Conservation (phyloP, 2,113 vertebrate species). For the Hemibagrus wyckioides region DNA sequence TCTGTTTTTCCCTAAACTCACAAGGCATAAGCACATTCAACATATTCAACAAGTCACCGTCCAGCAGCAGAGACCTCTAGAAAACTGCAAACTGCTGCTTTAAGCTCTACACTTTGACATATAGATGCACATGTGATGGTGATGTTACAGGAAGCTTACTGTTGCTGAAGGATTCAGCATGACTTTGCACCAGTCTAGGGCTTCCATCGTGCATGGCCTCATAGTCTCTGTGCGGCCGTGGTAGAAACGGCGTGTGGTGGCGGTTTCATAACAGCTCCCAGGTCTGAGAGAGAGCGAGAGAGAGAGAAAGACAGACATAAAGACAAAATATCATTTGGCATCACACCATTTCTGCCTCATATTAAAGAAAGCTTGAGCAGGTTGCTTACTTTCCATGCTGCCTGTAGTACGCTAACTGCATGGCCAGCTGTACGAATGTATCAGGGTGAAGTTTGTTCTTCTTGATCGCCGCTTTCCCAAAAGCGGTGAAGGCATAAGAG, state of each 20-base stretch:
- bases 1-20: not conserved
- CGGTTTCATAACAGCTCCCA: slow-evolving; percentile 93
- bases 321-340: not conserved
- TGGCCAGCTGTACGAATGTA: slow-evolving; percentile 89
- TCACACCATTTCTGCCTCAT: not conserved
- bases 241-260: slow-evolving; percentile 88
- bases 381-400: slow-evolving; percentile 78
- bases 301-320: slow-evolving; percentile 39
- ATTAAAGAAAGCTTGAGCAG: too few species aligned
- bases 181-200: slow-evolving; percentile 83
- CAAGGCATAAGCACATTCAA: too few species aligned
- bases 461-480: slow-evolving; percentile 86
- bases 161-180: slow-evolving; percentile 80
- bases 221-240: slow-evolving; percentile 95
- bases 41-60: not conserved
- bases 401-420: slow-evolving; percentile 89
- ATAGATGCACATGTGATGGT: not conserved
- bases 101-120: not conserved
- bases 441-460: slow-evolving; percentile 87
- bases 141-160: slow-evolving; percentile 13
- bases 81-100: not conserved
- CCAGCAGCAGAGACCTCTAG: not conserved
- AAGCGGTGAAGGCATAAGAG: slow-evolving; percentile 81
- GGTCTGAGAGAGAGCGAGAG: slow-evolving; percentile 75
- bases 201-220: slow-evolving; percentile 86